Evolutionary conservation across 2,888 invertebrate species (phyloP).

Genomic region (Julus scanicus): DNA sequence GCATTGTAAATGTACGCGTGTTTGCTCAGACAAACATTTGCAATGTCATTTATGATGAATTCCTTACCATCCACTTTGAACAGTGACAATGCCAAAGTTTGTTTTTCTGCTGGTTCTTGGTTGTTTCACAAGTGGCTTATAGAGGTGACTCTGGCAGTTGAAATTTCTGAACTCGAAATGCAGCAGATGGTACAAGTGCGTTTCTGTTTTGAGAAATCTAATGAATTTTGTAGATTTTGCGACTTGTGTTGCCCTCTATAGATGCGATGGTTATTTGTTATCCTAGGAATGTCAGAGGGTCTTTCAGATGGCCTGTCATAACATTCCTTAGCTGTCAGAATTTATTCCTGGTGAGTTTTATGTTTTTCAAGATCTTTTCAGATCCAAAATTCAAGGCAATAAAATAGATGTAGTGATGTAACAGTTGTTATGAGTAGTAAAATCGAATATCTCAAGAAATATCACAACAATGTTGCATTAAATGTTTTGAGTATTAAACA

Average conservation of each 20-base stretch:
- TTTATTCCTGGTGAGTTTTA: background rate
- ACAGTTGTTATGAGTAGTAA: no score
- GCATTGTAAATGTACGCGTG: background rate
- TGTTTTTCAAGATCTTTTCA: background rate
- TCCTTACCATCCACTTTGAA: conserved; percentile 10
- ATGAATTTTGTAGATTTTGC: background rate
- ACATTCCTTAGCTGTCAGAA: background rate
- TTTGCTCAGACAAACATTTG: background rate
- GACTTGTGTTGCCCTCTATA: background rate
- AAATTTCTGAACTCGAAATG: background rate
- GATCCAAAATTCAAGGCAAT: no score
- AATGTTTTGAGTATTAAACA: no score
- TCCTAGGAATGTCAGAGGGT: no score
- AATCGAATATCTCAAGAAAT: no score
- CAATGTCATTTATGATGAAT: conserved; percentile 7
- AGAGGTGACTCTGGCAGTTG: background rate
- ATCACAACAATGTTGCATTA: no score
- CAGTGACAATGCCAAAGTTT: background rate
- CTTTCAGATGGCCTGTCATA: background rate
- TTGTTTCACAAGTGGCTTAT: background rate
- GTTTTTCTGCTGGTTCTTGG: background rate
- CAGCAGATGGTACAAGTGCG: background rate
- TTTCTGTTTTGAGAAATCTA: background rate
- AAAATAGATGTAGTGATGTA: no score
- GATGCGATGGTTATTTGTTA: no score